Conservation (phyloP, 1,140 invertebrate genomes). For the Medauroidea extradentata region DNA sequence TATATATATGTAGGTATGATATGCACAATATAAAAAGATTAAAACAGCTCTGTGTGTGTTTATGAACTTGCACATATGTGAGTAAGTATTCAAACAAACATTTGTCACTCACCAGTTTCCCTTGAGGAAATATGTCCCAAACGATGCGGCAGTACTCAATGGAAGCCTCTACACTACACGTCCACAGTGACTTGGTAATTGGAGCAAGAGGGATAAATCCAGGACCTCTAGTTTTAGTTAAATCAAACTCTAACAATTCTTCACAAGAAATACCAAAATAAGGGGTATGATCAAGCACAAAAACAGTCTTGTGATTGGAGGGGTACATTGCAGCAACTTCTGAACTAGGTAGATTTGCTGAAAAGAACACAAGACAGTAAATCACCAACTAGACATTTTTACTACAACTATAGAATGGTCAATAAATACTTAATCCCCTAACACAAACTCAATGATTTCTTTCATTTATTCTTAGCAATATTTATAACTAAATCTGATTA, state of each 20-base stretch:
- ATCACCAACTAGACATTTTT: too few species aligned
- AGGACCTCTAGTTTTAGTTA: slow-evolving; percentile 63
- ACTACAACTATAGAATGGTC: too few species aligned
- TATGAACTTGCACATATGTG: too few species aligned
- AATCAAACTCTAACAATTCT: slow-evolving; percentile 83
- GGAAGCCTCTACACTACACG: slow-evolving; percentile 87
- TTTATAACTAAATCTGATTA: too few species aligned
- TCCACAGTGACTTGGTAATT: slow-evolving; percentile 90
- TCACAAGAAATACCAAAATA: slow-evolving; percentile 85
- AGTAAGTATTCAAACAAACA: too few species aligned
- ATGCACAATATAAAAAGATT: neutral
- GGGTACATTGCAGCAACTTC: slow-evolving; percentile 48
- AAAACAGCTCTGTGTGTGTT: neutral
- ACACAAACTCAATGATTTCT: too few species aligned
- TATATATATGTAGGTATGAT: neutral
- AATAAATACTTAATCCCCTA: too few species aligned
- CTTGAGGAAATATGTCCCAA: slow-evolving; percentile 89
- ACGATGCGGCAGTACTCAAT: slow-evolving; percentile 94
- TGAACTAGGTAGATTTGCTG: too few species aligned
- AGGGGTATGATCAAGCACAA: slow-evolving; percentile 89
- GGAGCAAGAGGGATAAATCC: slow-evolving; percentile 70
- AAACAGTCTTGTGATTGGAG: slow-evolving; percentile 88
- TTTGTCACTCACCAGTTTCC: slow-evolving; percentile 75
- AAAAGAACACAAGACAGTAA: too few species aligned
- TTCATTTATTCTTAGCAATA: too few species aligned